Percentiles rank a stretch among this genome's conserved stretches.
These are phyloP conservation scores for Sakesphorus luctuosus DNA, from an alignment of 2,113 vertebrate species.

Conservation along the genomic window DNA sequence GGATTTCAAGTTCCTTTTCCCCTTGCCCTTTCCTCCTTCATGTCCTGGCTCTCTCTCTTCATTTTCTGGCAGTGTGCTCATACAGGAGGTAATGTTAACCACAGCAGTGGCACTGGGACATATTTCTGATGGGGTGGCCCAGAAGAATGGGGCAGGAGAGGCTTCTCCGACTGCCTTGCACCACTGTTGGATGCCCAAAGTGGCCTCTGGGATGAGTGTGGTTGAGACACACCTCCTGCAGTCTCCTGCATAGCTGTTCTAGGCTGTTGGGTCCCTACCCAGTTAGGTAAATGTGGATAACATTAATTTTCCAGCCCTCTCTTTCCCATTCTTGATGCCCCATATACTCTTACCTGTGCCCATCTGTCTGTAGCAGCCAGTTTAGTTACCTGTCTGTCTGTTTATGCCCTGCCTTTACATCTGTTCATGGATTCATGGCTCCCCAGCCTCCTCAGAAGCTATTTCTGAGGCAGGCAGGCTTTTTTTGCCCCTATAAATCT, in stretches of 20 bases:
- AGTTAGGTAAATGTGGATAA: neutral
- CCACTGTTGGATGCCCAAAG: rapidly evolving
- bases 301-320: neutral
- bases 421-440: neutral
- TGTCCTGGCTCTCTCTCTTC: neutral
- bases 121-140: neutral
- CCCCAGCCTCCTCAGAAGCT: slow-evolving; percentile 29
- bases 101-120: neutral
- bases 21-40: neutral
- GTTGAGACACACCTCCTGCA: neutral
- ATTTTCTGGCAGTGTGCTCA: rapidly evolving
- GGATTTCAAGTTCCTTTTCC: neutral
- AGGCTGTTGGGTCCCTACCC: neutral
- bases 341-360: neutral
- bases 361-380: neutral
- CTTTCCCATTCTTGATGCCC: neutral
- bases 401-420: neutral
- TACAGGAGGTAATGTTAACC: rapidly evolving
- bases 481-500: slow-evolving; percentile 4
- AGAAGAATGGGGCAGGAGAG: neutral
- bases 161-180: neutral
- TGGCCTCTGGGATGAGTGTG: neutral
- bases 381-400: neutral
- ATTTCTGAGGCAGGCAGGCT: slow-evolving; percentile 8
- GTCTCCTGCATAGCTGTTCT: neutral